Conservation (phyloP, 35 echinoderm and acorn worm genomes). For the Ophiothrix spiculata region DNA sequence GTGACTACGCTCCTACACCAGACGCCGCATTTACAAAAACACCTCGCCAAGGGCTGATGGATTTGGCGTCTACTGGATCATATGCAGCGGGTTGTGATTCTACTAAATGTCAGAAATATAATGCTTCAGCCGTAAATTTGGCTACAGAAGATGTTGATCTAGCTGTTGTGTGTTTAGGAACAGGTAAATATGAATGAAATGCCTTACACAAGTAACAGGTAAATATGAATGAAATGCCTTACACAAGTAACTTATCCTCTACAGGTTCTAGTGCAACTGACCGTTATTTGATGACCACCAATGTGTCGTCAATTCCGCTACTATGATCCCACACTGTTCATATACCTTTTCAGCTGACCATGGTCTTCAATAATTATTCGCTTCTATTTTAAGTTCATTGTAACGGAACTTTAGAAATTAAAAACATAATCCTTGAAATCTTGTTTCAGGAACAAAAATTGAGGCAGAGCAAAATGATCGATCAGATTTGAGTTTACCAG, state of each 20-base stretch:
- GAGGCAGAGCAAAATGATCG: conserved; percentile 72
- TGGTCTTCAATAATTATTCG: no score
- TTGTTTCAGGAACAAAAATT: conserved; percentile 48
- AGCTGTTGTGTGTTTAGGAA: conserved; percentile 77
- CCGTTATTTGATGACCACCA: no score
- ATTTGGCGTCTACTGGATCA: conserved; percentile 21
- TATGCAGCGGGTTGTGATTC: conserved; percentile 59
- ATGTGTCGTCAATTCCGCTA: no score
- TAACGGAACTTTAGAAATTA: no score
- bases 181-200: conserved; percentile 37
- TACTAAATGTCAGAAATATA: conserved; percentile 52
- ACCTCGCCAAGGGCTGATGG: conserved; percentile 41
- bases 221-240: not conserved
- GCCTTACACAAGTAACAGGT: not conserved
- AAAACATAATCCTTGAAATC: no score
- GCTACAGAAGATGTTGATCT: conserved; percentile 71
- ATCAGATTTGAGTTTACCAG: conserved; percentile 61
- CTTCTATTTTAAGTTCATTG: no score
- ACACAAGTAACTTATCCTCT: not conserved
- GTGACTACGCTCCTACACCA: conserved; percentile 62
- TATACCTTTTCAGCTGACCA: no score
- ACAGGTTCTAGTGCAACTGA: no score
- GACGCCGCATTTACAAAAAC: conserved; percentile 62
- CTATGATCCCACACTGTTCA: no score
- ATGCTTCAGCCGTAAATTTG: conserved; percentile 15